Percentiles rank a stretch among this genome's conserved stretches.
phyloP scores from a whole-genome alignment of 2,888 invertebrate species.

The Pandemis heparana region DNA sequence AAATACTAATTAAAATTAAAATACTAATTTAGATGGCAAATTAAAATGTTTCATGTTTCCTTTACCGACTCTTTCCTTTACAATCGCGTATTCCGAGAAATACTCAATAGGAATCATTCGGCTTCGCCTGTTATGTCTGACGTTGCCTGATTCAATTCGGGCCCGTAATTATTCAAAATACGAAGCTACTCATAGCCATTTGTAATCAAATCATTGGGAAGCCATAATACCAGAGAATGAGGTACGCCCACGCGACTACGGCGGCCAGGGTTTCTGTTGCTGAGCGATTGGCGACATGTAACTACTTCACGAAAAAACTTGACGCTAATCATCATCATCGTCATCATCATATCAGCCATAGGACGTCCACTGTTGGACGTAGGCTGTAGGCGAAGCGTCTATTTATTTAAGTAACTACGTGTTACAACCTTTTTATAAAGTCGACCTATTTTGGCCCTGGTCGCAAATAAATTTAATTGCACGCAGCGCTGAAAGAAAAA shows the following conservation, averaged over 20 bases:
- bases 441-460: too few species aligned
- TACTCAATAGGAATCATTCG: not conserved
- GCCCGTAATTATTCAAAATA: not conserved
- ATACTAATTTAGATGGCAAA: too few species aligned
- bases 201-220: conserved; percentile 25
- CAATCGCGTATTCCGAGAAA: not conserved
- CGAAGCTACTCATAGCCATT: conserved; percentile 8
- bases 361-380: too few species aligned
- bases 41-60: not conserved
- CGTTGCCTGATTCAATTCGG: conserved; percentile 4
- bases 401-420: too few species aligned
- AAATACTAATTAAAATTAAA: too few species aligned
- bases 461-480: too few species aligned
- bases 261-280: not conserved
- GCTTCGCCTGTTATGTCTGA: not conserved
- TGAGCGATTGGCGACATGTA: not conserved
- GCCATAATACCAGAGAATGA: conserved; percentile 5
- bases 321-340: too few species aligned
- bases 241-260: conserved; percentile 7
- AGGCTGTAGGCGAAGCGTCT: too few species aligned
- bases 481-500: too few species aligned
- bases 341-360: too few species aligned
- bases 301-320: too few species aligned
- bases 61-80: not conserved
- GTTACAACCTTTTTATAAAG: too few species aligned